These are phyloP conservation scores for Archips crataeganus DNA, from an alignment of 2,888 invertebrate species.

Conservation along the genomic window DNA sequence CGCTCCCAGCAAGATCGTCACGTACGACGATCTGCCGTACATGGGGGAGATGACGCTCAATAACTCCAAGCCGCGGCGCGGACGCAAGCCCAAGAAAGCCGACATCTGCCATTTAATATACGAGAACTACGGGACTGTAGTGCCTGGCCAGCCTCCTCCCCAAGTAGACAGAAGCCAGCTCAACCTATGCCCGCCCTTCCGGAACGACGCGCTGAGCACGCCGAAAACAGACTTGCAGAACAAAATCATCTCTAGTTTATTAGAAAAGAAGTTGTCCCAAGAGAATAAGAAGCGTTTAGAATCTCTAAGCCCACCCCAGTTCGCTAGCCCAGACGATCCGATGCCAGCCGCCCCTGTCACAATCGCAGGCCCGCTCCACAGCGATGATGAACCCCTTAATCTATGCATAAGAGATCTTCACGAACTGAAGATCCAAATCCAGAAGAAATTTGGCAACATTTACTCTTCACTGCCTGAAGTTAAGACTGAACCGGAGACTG, in stretches of 20 bases:
- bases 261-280: conserved; percentile 89
- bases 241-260: conserved; percentile 88
- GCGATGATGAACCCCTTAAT: conserved; percentile 91
- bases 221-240: conserved; percentile 89
- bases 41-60: conserved; percentile 97
- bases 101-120: conserved; percentile 96
- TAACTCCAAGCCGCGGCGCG: conserved; percentile 94
- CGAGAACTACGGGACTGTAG: conserved; percentile 95
- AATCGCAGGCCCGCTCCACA: conserved; percentile 66
- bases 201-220: conserved; percentile 57
- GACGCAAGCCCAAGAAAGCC: conserved; percentile 96
- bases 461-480: conserved; percentile 85
- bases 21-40: conserved; percentile 94
- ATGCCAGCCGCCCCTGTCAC: conserved; percentile 71
- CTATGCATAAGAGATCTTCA: conserved; percentile 92
- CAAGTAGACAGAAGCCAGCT: conserved; percentile 73
- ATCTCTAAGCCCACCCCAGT: conserved; percentile 65
- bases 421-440: conserved; percentile 88
- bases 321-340: conserved; percentile 70
- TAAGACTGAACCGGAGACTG: conserved; percentile 86
- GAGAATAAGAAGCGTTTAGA: conserved; percentile 84
- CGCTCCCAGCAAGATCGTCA: conserved; percentile 84
- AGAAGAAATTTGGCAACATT: conserved; percentile 87
- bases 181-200: conserved; percentile 60
- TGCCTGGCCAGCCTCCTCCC: conserved; percentile 90